phyloP scores from a whole-genome alignment of 2,888 invertebrate genomes.

The Dermolepida albohirtum region DNA sequence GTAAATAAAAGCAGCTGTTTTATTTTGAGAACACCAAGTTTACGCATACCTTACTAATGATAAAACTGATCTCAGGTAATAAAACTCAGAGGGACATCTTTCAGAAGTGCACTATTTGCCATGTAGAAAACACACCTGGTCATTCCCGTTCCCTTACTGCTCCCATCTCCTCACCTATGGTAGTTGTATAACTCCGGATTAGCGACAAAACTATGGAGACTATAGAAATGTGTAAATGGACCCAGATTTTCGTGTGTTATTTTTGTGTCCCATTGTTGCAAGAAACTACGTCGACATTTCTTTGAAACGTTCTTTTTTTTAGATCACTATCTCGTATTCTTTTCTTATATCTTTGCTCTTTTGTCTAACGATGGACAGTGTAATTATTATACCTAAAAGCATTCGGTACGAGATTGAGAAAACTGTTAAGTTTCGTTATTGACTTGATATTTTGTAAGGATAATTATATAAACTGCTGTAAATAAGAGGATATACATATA shows the following conservation, averaged over 20 bases:
- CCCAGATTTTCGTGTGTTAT: conserved; percentile 36
- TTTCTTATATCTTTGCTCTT: conserved; percentile 32
- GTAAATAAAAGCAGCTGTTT: neutral
- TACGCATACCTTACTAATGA: conserved; percentile 45
- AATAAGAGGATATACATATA: conserved; percentile 6
- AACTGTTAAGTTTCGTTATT: too few relatives aligned
- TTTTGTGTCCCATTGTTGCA: conserved; percentile 37
- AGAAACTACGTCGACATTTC: conserved; percentile 23
- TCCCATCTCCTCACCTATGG: conserved; percentile 15
- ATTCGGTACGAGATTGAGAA: too few relatives aligned
- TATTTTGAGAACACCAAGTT: conserved; percentile 3
- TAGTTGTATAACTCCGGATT: conserved; percentile 39
- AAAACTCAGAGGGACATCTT: conserved; percentile 43
- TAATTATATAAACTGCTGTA: conserved; percentile 6
- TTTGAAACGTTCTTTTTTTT: conserved; percentile 26
- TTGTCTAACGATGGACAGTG: conserved; percentile 29
- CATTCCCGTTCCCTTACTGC: conserved; percentile 28
- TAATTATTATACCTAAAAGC: conserved; percentile 12
- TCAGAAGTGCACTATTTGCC: conserved; percentile 39
- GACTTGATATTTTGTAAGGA: neutral
- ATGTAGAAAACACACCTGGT: conserved; percentile 42
- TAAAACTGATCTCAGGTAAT: conserved; percentile 50
- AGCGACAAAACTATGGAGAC: conserved; percentile 31
- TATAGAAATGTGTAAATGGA: conserved; percentile 42
- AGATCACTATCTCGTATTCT: conserved; percentile 33